Evolutionary conservation across 2,888 invertebrate genomes (phyloP).

Genomic region (Aphidius colemani): DNA sequence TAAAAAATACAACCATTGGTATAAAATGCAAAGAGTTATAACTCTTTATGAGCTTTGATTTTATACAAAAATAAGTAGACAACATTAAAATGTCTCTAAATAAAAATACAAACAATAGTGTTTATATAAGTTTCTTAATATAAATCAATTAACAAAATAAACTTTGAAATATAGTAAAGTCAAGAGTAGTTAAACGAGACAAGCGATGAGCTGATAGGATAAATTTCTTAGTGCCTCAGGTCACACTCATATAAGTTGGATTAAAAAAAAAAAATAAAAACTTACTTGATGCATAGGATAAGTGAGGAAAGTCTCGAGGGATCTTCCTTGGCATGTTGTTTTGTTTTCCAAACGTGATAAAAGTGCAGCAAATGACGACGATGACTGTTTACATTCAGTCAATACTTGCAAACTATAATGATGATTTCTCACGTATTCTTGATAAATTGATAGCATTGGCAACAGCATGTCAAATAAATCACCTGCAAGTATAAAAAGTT

Average conservation of each 20-base stretch:
- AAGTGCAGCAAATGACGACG: slow-evolving; percentile 75
- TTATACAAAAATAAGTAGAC: no score
- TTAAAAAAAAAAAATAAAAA: neutral
- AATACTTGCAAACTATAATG: slow-evolving; percentile 91
- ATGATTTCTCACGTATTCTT: slow-evolving; percentile 92
- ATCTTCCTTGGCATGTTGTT: slow-evolving; percentile 81
- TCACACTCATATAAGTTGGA: slow-evolving; percentile 2
- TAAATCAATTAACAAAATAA: no score
- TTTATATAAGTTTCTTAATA: no score
- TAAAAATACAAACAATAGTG: no score
- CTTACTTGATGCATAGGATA: slow-evolving; percentile 92
- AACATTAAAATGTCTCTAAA: no score
- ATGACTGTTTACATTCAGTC: slow-evolving; percentile 88
- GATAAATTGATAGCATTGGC: slow-evolving; percentile 93
- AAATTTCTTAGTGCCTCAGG: slow-evolving; percentile 11
- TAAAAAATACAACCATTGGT: no score
- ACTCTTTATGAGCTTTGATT: no score
- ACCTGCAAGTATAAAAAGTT: slow-evolving; percentile 64
- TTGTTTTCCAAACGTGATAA: slow-evolving; percentile 83
- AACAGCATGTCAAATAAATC: slow-evolving; percentile 93
- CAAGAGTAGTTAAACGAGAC: no score
- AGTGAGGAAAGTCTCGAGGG: slow-evolving; percentile 86
- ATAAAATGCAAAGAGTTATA: no score
- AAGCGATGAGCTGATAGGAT: neutral
- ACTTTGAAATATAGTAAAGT: no score